Evolutionary conservation across 2,888 invertebrate genomes (phyloP).

Genomic region (Tiliacea aurago): DNA sequence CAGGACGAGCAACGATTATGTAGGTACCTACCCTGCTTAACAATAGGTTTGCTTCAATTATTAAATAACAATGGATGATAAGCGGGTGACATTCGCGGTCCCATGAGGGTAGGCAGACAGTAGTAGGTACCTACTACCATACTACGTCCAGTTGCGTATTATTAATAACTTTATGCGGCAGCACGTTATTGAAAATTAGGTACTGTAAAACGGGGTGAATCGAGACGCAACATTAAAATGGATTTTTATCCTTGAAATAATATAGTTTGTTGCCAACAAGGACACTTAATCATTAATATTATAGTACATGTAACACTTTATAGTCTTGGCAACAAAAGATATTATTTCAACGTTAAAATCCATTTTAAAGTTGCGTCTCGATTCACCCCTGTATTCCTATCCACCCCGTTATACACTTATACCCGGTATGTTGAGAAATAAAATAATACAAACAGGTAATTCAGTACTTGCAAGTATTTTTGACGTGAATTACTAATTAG

Average conservation of each 20-base stretch:
- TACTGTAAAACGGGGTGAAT: no score
- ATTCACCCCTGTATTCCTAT: no score
- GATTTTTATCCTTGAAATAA: no score
- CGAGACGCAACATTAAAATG: no score
- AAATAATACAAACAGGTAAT: not conserved
- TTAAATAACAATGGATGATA: slow-evolving; percentile 36
- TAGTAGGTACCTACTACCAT: not conserved
- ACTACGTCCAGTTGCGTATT: not conserved
- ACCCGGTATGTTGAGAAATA: not conserved
- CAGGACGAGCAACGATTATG: not conserved
- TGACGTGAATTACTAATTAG: not conserved
- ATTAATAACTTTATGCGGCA: not conserved
- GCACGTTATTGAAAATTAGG: not conserved
- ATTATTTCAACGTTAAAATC: no score
- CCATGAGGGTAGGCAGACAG: not conserved
- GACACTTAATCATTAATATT: no score
- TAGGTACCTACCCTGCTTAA: no score
- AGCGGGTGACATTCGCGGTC: slow-evolving; percentile 8
- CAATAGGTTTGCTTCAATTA: slow-evolving; percentile 32
- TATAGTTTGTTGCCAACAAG: no score
- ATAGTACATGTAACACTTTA: no score
- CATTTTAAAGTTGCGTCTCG: no score
- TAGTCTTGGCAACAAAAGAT: no score
- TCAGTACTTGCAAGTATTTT: not conserved
- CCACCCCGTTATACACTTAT: no score